Base-by-base conservation (phyloP, 2,888 invertebrate species). In the Tortrix viridana region DNA sequence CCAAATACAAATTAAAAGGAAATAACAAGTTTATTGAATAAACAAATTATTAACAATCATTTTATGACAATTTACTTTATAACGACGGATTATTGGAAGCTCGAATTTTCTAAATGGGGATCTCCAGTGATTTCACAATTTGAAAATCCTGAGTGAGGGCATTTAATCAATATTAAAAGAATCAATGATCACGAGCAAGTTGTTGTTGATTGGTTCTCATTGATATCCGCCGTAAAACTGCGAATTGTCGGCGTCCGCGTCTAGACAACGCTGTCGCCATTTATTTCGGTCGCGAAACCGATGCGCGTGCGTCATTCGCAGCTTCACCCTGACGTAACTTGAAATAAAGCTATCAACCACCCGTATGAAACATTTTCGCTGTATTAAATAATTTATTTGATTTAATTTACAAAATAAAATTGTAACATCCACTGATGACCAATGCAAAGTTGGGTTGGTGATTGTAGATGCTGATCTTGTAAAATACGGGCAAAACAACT, bases 261-360 rank as follows among this genome's bases (percentile, higher is more conserved):
- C 80, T 80, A 84, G 82, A 81, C 57, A 82, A 81, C 43, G 20
- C 79, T 77, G 72, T 79, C 74, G 74, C 75, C 73, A 77, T 81
- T 81, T 84, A 86, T 85, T 84, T 81, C 72, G 71, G 84, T 81
- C 77, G 75, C 77, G 68, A 72, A 71, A 75, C 68, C 65, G 44
- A 63, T 72, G 71, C 73, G 71, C 75, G 85, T 85, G 86, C 86
- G 86, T 86, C 87, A 86, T 76, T 73, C 67, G 72, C 74, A 63
- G 63, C 58, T 57, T 57, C 62, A 46, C 66, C 62, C 73, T 83
- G 87, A 83, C 87, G 84, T 77, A 81, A 81, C 69, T 74, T 73
- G 73, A 79, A 81, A 82, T 74, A 75, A 66, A 73, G 66, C 71
- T 67, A 75, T 74, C 73, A 22, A 20, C 38, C 12, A 43, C 22